Percentiles rank a stretch among this genome's conserved stretches.
Conservation (phyloP, 2,888 invertebrate species). For the Athrips mouffetella region DNA sequence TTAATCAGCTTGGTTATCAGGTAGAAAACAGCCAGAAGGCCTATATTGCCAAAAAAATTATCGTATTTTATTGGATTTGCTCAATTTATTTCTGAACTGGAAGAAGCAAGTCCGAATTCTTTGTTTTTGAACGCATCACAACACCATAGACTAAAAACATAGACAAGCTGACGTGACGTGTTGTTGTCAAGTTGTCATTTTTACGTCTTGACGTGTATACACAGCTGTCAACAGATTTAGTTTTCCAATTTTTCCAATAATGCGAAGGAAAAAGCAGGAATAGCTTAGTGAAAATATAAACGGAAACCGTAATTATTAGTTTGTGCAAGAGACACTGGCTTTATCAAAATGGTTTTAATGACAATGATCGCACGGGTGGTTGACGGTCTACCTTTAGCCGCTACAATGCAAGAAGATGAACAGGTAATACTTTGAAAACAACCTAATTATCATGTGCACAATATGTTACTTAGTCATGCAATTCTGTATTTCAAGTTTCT, state of each 20-base stretch:
- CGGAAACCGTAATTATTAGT: slow-evolving; percentile 31
- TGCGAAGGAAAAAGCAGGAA: slow-evolving; percentile 58
- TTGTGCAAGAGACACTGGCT: slow-evolving; percentile 37
- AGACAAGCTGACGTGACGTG: slow-evolving; percentile 64
- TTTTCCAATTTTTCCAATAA: slow-evolving; percentile 48
- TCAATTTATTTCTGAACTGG: no score
- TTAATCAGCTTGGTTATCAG: no score
- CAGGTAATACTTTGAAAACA: slow-evolving; percentile 80
- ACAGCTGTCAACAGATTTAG: slow-evolving; percentile 45
- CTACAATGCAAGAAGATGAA: slow-evolving; percentile 98
- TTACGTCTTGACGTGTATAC: slow-evolving; percentile 56
- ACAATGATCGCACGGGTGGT: slow-evolving; percentile 98
- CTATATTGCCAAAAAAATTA: no score
- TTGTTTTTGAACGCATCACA: slow-evolving; percentile 31
- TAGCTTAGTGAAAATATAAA: slow-evolving; percentile 33
- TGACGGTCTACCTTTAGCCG: slow-evolving; percentile 96
- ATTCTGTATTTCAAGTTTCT: not conserved
- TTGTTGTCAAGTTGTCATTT: slow-evolving; percentile 43
- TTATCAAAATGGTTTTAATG: slow-evolving; percentile 91
- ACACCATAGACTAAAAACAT: slow-evolving; percentile 22
- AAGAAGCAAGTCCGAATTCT: no score
- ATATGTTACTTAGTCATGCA: slow-evolving; percentile 3
- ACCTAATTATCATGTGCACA: not conserved
- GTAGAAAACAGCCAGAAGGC: no score
- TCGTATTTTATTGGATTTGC: no score